Evolutionary conservation across 2,113 vertebrate genomes (phyloP), one percentile per base, ranked within the genome.

Genomic region (Sinosuthora webbiana): DNA sequence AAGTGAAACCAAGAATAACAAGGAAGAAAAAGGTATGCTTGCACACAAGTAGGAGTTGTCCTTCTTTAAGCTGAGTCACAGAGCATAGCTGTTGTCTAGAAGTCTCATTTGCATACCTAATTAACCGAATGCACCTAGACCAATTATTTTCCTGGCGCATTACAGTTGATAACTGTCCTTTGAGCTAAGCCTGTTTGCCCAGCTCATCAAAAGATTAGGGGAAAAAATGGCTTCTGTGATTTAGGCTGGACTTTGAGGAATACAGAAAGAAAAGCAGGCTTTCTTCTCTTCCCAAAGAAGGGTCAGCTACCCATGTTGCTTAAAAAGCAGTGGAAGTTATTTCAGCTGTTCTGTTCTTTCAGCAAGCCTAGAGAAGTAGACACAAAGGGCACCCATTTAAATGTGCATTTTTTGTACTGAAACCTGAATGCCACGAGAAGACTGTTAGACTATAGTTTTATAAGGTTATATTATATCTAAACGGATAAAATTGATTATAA

Each of bases 1-100:
- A 94, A 97, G 35, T 93, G 98, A 98, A 96, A 97, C 39, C 89
- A 97, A 15, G 93, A 94, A 17, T 91, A 97, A 69, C 84, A 97
- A 98, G 91, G 98, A 98, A 93, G 98, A 94, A 67, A 89, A 79
- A 90, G 89, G 92, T 90, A 80, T 63, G 71, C 39, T 96, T 95
- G 59, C 57, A 53, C 3, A 1, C 39, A 83, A 59, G 21, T 87
- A 57, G 55, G 24, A 52, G 31, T 64, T 90, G 44, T 67, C 37
- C 45, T 8, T 84, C 45, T 83, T 77, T 42, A 78, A 87, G 33
- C 35, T 74, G 67, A 94, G 45, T 42, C 44, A 78, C n/a, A 60
- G 53, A 81, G 18, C 20, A 4, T 11, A 63, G 33, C 21, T 83
- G 33, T 70, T 31, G n/a, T 83, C 35, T 74, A 33, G 31, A 41